Base-by-base conservation (phyloP, 2,888 invertebrate genomes). In the Perdita meconis region DNA sequence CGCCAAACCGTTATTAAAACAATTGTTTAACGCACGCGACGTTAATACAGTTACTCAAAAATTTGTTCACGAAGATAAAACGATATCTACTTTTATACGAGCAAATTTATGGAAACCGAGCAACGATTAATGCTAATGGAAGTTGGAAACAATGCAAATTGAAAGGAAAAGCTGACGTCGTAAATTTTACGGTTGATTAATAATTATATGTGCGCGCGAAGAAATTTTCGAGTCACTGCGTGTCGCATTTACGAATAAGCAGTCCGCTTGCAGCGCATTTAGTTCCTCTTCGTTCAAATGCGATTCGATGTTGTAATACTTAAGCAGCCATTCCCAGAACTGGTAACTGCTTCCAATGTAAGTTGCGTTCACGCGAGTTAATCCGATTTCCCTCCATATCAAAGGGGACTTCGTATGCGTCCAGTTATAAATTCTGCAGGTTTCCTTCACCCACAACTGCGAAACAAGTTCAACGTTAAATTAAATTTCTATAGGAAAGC, bases 311-410 rank as follows among this genome's bases (percentile, higher is more conserved):
- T 92, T 92, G 83, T 95, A 95, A 90, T 95, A 95, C 40, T 94
- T 94, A 88, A 94, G 93, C 82, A 94, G 93, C 82, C 95, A 95
- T 88, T 95, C 94, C 91, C 94, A 93, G 92, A 95, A 95, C 68
- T 95, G 94, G 47, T 93, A 90, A 2, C 93, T 92, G 56, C 94
- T 94, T 6, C 95, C 95, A n/a, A 95, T 93, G 55, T 94, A 94
- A 85, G 92, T 92, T 0, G 94, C 92, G 83, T 93, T 94, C 51
- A 94, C 94, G 22, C 94, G 94, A 84, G 93, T 93, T 87, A 93
- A 91, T 63, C 93, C 90, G 67, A 94, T 88, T 90, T 95, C 94
- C 89, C 94, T 95, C 95, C 95, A 95, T 81, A 95, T 92, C 59
- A 95, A 85, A 5, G 95, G 95, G 12, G 94, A 94, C 53, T 89